A percentile compares a stretch with the other conserved stretches of the same genome.
Evolutionary conservation across 2,888 invertebrate species (phyloP).

Genomic region (Mantis religiosa): DNA sequence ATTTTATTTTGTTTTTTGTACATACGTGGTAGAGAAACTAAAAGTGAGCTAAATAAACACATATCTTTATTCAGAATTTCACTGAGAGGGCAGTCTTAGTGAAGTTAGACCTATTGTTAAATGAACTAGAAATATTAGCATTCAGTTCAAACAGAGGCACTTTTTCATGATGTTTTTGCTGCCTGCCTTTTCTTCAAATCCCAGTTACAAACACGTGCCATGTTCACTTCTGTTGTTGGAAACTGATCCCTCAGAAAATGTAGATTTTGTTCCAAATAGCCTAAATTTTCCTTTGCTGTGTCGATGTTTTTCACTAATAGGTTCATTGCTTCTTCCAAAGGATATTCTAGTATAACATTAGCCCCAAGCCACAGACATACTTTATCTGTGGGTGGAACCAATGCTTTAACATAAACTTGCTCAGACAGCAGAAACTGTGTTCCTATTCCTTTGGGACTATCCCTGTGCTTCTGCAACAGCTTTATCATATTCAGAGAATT

Average conservation of each 20-base stretch:
- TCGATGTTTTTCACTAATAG: conserved; percentile 78
- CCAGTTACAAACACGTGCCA: too few relatives aligned
- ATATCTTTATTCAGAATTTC: too few relatives aligned
- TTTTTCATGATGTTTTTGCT: too few relatives aligned
- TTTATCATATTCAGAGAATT: conserved; percentile 88
- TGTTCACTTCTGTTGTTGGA: too few relatives aligned
- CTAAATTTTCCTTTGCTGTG: conserved; percentile 77
- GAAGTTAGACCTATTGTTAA: too few relatives aligned
- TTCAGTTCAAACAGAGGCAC: too few relatives aligned
- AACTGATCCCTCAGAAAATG: conserved; percentile 90
- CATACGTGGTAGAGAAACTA: too few relatives aligned
- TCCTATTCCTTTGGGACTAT: conserved; percentile 62
- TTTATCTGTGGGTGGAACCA: conserved; percentile 82
- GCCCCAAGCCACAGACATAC: conserved; percentile 70
- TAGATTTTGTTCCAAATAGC: conserved; percentile 84
- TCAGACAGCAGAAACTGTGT: conserved; percentile 90
- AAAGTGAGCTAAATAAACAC: too few relatives aligned
- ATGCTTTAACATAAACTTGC: conserved; percentile 83
- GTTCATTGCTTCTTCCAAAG: conserved; percentile 82
- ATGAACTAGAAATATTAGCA: too few relatives aligned
- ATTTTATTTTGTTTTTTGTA: too few relatives aligned
- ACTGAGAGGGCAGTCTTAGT: too few relatives aligned
- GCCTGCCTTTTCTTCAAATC: too few relatives aligned
- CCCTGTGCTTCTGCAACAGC: conserved; percentile 76
- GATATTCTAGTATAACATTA: conserved; percentile 97